Evolutionary conservation across 2,888 invertebrate species (phyloP), one percentile per base, ranked within the genome.

Genomic region (Trichopria drosophilae): DNA sequence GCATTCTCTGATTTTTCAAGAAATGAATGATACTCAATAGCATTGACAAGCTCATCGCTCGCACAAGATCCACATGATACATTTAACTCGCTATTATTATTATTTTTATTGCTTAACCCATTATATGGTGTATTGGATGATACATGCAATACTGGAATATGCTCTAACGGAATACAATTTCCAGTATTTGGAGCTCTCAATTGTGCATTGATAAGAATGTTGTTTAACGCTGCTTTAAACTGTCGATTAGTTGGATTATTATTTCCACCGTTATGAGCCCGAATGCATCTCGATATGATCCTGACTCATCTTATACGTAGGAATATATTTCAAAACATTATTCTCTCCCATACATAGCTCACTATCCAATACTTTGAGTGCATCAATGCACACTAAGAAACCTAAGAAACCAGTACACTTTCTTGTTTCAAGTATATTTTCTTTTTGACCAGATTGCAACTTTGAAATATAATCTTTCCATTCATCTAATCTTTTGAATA

Each of bases 251-350:
- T 53, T 5, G 51, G 55, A 24, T 57, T 56, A 34, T 56, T 52
- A 43, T 56, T 57, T 19, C 20, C 24, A 15, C 51, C 55, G 2
- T 48, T 45, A 18, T 46, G 47, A n/a, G 44, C 16, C 6, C 54
- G 29, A 13, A 56, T 36, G 16, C 34, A 57, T 23, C 41, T 57
- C 55, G 3, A 57, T 5, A 39, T 57, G 57, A 42, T 57, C 55
- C 37, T 55, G 49, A 16, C 42, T 24, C 10, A 24, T 24, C 23
- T 55, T 54, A 22, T 54, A 54, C 3, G 41, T 32, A 10, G 51
- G 40, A 24, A 55, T 43, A 26, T 55, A 55, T 22, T 28, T 45
- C 20, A 53, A 34, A 16, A 43, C 15, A n/a, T n/a, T n/a, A 24
- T 34, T 39, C 18, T 24, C 28, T 3, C 29, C 16, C 43, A 36